Base-by-base conservation (phyloP, 2,113 vertebrate genomes). In the Dolichallabes microphthalmus region DNA sequence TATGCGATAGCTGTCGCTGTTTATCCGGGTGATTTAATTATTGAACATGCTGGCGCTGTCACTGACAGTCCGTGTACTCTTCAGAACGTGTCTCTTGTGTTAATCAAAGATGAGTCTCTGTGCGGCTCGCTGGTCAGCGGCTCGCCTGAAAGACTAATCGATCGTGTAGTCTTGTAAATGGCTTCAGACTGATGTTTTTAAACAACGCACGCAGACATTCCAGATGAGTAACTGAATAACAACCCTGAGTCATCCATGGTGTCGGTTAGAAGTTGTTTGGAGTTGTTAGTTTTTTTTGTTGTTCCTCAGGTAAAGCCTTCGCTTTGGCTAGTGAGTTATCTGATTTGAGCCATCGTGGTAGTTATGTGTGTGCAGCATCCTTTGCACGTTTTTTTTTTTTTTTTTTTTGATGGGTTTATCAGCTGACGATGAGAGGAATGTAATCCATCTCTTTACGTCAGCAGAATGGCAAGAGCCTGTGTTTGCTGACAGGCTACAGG, bases 11-110 rank as follows among this genome's bases (percentile, higher is more conserved):
- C 73, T 80, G 61, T 90, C 82, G 88, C 88, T 86, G 35, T 88
- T 90, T 89, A 83, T 89, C 86, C 87, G 89, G 82, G 90, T 86
- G 88, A 87, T 86, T 86, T 90, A 89, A 87, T 80, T 83, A 86
- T 83, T 35, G 78, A 81, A 64, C 83, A 77, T 66, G 76, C 25
- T 52, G 85, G 82, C 85, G 60, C 76, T 83, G 52, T 69, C 85
- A 53, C 20, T 80, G 20, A 73, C 64, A 86, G 32, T 81, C 69
- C 76, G 45, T 57, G 32, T 30, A 74, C 30, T 15, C 32, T 73
- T 58, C 35, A 69, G n/a, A 20, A 25, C 14, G 7, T 39, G 55
- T 69, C 63, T 71, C 52, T 53, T 30, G 0, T 39, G 30, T 83
- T 83, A 83, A 83, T 83, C 82, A 83, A 32, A 15, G 68, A 32